These are phyloP conservation scores for Cryptocheilus praepositus DNA, from an alignment of 2,888 invertebrate species.

Conservation along the genomic window DNA sequence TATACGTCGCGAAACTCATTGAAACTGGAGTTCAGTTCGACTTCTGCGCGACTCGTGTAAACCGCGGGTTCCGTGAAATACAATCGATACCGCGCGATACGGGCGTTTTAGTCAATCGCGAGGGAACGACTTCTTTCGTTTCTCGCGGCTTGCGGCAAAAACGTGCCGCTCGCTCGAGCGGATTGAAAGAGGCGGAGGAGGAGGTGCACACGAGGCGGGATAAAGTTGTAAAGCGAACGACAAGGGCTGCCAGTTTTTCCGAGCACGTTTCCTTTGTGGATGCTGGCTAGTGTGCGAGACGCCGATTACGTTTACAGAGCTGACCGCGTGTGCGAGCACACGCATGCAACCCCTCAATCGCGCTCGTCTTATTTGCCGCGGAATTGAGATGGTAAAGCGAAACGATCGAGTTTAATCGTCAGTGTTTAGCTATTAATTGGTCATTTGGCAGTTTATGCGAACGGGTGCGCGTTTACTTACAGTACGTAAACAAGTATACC, in stretches of 20 bases:
- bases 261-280: constrained; percentile 42
- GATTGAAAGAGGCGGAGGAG: no score
- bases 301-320: constrained; percentile 10
- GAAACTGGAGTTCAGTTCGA: no score
- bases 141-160: constrained; percentile 36
- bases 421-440: no score
- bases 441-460: no score
- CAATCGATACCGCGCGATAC: neutral
- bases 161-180: constrained; percentile 30
- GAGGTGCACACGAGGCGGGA: constrained; percentile 24
- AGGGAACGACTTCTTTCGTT: constrained; percentile 22
- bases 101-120: constrained; percentile 21
- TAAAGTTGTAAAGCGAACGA: constrained; percentile 54
- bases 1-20: no score
- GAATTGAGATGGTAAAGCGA: no score
- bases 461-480: no score
- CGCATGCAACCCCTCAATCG: neutral
- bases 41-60: no score
- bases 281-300: constrained; percentile 27
- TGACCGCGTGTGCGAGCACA: constrained; percentile 18
- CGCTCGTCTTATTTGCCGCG: no score
- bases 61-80: no score
- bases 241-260: constrained; percentile 53
- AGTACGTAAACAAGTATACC: no score
- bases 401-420: no score